Evolutionary conservation across 37 sponge, comb jelly and placozoan genomes (phyloP), one percentile per base, ranked within the genome.

Genomic region (Axinella damicornis): DNA sequence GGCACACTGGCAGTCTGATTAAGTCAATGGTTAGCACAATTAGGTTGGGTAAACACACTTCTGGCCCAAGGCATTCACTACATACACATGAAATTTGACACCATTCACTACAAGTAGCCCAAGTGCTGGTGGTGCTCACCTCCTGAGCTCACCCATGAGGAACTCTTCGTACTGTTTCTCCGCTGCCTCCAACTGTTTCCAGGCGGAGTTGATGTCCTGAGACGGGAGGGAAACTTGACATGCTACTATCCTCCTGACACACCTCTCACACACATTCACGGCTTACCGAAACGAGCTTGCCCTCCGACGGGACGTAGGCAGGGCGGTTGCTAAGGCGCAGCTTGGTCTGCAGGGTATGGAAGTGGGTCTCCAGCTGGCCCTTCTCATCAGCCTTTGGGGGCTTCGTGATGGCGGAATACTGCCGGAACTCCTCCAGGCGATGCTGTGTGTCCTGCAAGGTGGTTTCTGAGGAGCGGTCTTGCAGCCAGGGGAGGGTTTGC

Each of bases 321-420:
- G 99, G 99, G 1, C 99, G 66, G 73, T 87, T 91, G 70, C 95
- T 94, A 52, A 98, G 86, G 69, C 99, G 79, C 28, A 98, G 91
- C 57, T 91, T 94, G 37, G 99, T 98, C 89, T 99, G 97, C 27
- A 94, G 89, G 20, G 95, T 98, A 85, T 98, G 97, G 88, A 93
- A 98, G 83, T 94, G 92, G 12, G 96, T 90, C 69, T 94, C 97
- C 61, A 98, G 91, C 17, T 81, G 83, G 5, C 87, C 96, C 77
- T 96, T 98, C 70, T 98, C 99, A 64, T 92, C 91, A 16, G 91
- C 83, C 78, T 98, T 98, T 32, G 99, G 95, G 4, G 99, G 99
- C 81, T 98, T 98, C 20, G 94, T 88, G 54, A 61, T 75, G 11
- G 79, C 40, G 62, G 89, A 72, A 63, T 98, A 98, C 40, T 86